These are phyloP conservation scores for Musca vetustissima DNA, from an alignment of 1,140 invertebrate genomes.

Conservation along the genomic window DNA sequence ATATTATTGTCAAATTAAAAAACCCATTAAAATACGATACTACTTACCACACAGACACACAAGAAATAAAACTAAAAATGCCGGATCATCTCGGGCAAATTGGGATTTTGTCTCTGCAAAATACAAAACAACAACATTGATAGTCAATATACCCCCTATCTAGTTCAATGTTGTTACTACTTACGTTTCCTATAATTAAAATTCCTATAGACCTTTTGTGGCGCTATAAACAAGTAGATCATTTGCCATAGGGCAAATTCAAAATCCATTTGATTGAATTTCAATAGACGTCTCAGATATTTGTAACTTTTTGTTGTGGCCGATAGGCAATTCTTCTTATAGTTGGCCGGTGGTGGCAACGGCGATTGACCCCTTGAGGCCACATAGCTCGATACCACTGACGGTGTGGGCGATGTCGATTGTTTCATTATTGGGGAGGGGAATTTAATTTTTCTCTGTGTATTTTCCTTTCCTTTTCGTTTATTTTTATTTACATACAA, in stretches of 20 bases:
- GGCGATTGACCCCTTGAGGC: constrained; percentile 60
- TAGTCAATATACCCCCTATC: neutral
- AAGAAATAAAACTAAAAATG: constrained; percentile 91
- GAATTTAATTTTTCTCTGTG: neutral
- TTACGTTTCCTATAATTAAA: constrained; percentile 98
- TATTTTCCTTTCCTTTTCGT: too few species aligned
- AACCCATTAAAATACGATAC: constrained; percentile 30
- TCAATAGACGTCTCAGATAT: constrained; percentile 86
- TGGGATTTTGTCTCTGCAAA: constrained; percentile 94
- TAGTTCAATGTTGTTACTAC: too few species aligned
- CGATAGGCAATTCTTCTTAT: constrained; percentile 72
- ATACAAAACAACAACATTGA: constrained; percentile 3
- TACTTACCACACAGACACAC: constrained; percentile 81
- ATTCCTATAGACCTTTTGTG: constrained; percentile 98
- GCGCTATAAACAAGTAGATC: constrained; percentile 91
- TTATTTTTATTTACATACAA: too few species aligned
- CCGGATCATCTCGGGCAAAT: constrained; percentile 98
- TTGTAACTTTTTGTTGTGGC: constrained; percentile 91
- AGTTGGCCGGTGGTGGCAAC: constrained; percentile 62
- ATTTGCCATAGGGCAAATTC: constrained; percentile 99
- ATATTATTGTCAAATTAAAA: too few species aligned
- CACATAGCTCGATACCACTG: constrained; percentile 42
- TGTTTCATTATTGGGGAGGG: constrained; percentile 69
- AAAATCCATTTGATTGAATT: constrained; percentile 99
- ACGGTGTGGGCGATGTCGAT: constrained; percentile 66